These are phyloP conservation scores for Anadara kagoshimensis DNA, from an alignment of 1,140 invertebrate genomes.

Conservation along the genomic window DNA sequence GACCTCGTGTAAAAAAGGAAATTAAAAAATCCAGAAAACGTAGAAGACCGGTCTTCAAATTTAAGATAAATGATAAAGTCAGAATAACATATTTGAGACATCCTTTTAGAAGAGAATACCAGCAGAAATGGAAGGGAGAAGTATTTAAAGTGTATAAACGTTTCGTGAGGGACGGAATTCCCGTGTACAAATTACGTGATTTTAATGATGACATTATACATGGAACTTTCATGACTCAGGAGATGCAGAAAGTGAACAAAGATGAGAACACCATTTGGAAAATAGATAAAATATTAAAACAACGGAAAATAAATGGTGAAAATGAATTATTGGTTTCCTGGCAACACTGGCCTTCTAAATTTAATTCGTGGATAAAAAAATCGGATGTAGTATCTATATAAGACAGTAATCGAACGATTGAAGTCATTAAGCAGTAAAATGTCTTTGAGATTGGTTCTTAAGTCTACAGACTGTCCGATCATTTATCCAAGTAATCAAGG, in stretches of 20 bases:
- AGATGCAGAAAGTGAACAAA: slow-evolving; percentile 28
- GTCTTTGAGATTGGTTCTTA: no score
- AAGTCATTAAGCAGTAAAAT: no score
- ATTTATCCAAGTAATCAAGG: no score
- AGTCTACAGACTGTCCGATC: no score
- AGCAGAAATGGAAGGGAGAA: slow-evolving; percentile 17
- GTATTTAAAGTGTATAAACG: slow-evolving; percentile 8
- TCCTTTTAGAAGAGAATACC: slow-evolving; percentile 2
- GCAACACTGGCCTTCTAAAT: no score
- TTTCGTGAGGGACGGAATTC: slow-evolving; percentile 5
- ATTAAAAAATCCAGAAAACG: no score
- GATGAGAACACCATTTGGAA: not conserved
- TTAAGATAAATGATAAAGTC: slow-evolving; percentile 17
- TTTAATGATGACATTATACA: slow-evolving; percentile 5
- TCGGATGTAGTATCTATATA: not conserved
- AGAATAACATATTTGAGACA: slow-evolving; percentile 12
- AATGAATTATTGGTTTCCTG: not conserved
- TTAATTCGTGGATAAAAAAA: not conserved
- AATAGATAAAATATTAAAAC: no score
- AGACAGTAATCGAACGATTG: no score
- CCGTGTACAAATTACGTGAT: slow-evolving; percentile 13
- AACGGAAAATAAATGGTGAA: no score
- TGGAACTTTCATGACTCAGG: slow-evolving; percentile 6
- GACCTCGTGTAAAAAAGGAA: not conserved
- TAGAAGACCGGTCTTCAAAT: not conserved